Evolutionary conservation across 2,888 invertebrate species (phyloP).

Genomic region (Phytoseiulus persimilis): DNA sequence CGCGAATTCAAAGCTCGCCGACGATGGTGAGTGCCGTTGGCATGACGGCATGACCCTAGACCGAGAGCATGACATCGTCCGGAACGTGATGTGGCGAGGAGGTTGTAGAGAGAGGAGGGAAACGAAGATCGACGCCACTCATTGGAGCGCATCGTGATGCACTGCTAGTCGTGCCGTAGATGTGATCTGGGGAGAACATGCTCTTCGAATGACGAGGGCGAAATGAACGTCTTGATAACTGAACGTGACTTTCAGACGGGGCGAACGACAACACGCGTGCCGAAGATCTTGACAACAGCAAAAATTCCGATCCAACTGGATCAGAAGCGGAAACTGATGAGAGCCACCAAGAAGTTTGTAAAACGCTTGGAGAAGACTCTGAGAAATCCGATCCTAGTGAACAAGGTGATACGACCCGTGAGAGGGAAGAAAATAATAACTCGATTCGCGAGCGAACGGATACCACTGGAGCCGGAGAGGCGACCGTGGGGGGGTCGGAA

Average conservation of each 20-base stretch:
- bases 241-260: conserved; percentile 12
- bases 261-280: conserved; percentile 9
- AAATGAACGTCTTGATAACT: not conserved
- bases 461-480: not conserved
- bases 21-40: conserved; percentile 32
- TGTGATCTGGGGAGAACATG: not conserved
- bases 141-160: conserved; percentile 20
- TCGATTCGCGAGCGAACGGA: no score
- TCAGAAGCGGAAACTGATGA: conserved; percentile 37
- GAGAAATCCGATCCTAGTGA: not conserved
- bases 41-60: conserved; percentile 21
- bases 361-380: not conserved
- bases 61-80: not conserved
- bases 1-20: not conserved
- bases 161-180: not conserved
- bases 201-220: not conserved
- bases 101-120: not conserved
- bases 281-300: conserved; percentile 7
- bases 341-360: conserved; percentile 16
- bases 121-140: not conserved
- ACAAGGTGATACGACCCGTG: not conserved
- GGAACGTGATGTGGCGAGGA: not conserved
- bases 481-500: not conserved
- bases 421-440: not conserved
- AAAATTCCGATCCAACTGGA: not conserved